Base-by-base conservation (phyloP, 2,113 vertebrate species). In the Microcebus griseorufus region DNA sequence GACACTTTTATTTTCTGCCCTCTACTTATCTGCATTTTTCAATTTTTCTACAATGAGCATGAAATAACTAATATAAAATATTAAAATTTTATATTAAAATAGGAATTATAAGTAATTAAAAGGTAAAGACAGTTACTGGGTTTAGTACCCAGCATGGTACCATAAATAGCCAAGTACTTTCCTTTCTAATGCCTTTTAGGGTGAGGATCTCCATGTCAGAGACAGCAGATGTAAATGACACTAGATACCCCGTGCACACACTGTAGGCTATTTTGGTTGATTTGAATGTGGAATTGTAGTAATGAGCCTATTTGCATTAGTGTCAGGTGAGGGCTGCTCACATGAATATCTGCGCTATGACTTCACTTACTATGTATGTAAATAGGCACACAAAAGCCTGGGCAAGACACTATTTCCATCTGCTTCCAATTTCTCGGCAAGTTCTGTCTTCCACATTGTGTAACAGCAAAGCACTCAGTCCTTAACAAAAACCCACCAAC, bases 371-470 rank as follows among this genome's bases (percentile, higher is more conserved):
- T 10, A 1, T 34, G 45, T 27, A 29, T 55, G 89, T 65, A 96
- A 91, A 90, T 76, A 95, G 67, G 10, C 62, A 90, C 62, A 25
- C 69, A 22, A 37, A 90, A 16, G 95, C 83, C 22, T 92, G 94
- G 67, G 53, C 39, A n/a, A 3, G 64, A 17, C 2, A 42, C 93
- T 96, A 78, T 98, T 98, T 95, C 82, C 70, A 94, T 65, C 78
- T 45, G 76, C n/a, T 82, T 60, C 89, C 37, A 22, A 4, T 22
- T 58, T 65, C 64, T 76, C 72, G 5, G 78, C 22, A n/a, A 81
- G n/a, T 1, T 34, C 29, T 20, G 90, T 91, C 84, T 42, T 81
- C 83, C 70, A 81, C 65, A 65, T 34, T 25, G 29, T 17, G 6
- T 8, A 58, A 58, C 20, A 67, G 64, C 55, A 18, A 84, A 93